These are phyloP conservation scores for Drosophila antonietae DNA, from an alignment of 2,888 invertebrate species.

Conservation along the genomic window DNA sequence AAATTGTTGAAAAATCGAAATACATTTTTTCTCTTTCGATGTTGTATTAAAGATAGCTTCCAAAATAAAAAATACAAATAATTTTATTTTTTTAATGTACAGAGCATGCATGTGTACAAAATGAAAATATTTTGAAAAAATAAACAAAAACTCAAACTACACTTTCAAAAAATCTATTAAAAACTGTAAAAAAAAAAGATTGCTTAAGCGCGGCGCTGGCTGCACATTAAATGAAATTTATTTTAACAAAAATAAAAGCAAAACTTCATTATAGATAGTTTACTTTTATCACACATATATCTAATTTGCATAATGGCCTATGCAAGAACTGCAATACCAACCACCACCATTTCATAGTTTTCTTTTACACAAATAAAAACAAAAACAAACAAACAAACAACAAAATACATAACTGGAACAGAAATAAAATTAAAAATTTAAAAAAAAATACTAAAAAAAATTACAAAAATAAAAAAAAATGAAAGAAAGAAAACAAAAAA, in stretches of 20 bases:
- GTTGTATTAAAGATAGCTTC: neutral
- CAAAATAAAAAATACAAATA: neutral
- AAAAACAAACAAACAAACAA: constrained; percentile 22
- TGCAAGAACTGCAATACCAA: constrained; percentile 48
- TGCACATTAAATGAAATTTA: constrained; percentile 9
- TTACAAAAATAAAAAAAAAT: constrained; percentile 12
- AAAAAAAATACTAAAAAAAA: constrained; percentile 18
- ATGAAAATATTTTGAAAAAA: constrained; percentile 15
- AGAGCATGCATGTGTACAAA: constrained; percentile 52
- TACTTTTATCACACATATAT: constrained; percentile 33
- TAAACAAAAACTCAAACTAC: neutral
- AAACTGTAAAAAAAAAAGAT: neutral
- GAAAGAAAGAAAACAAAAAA: constrained; percentile 46
- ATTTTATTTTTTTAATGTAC: constrained; percentile 17
- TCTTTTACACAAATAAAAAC: constrained; percentile 37
- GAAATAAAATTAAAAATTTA: constrained; percentile 19
- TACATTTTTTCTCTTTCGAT: neutral
- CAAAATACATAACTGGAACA: constrained; percentile 47
- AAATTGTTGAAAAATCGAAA: neutral
- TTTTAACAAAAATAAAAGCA: constrained; percentile 15
- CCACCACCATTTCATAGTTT: constrained; percentile 26
- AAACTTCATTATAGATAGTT: constrained; percentile 45
- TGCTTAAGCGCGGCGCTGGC: constrained; percentile 12
- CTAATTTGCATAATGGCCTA: constrained; percentile 34
- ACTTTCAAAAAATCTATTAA: neutral